Evolutionary conservation across 2,797 vertebrate genomes (phyloP), one percentile per base, ranked within the genome.

Genomic region (Paratrypauchen microcephalus): DNA sequence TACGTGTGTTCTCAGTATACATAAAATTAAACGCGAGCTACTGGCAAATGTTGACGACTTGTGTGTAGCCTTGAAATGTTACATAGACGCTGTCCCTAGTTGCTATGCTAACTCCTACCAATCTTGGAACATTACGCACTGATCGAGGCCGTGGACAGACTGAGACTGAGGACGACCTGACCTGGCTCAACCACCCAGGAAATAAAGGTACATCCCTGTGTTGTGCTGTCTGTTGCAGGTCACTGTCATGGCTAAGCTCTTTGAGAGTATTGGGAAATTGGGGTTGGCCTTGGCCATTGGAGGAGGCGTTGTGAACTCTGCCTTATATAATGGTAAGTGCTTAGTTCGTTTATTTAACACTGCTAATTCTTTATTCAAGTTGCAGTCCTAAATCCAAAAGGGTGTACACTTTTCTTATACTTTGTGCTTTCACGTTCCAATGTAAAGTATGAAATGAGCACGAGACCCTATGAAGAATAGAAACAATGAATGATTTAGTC

Each of bases 221-320:
- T 57, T 13, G 16, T 58, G 63, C 32, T 36, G 32, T 36, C 32
- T 54, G 26, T 39, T 58, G 50, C 60, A 79, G 79, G 66, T 75
- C 80, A 65, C 82, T 77, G 80, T 73, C 78, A 95, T 95, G 92
- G 95, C 96, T 18, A 97, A 95, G 83, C 87, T 98, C 62, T 96
- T 99, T 68, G 97, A 99, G 77, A 92, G 94, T 5, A 92, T 99
- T 58, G 98, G 97, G 63, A 99, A 98, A 89, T 90, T 99, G 1
- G 97, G 98, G 68, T 86, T 99, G 83, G 97, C 95, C 21, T 74
- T 99, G 66, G 97, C 96, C 0, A 52, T 99, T 0, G 95, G 93
- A 19, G 97, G 97, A 12, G 94, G 98, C 19, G 94, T 98, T 0
- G 94, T 96, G 23, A 99, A 98, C 87, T 98, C 97, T 1, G 97